phyloP scores from a whole-genome alignment of 92 coral and sea anemone species.

The Actinostola sp. region DNA sequence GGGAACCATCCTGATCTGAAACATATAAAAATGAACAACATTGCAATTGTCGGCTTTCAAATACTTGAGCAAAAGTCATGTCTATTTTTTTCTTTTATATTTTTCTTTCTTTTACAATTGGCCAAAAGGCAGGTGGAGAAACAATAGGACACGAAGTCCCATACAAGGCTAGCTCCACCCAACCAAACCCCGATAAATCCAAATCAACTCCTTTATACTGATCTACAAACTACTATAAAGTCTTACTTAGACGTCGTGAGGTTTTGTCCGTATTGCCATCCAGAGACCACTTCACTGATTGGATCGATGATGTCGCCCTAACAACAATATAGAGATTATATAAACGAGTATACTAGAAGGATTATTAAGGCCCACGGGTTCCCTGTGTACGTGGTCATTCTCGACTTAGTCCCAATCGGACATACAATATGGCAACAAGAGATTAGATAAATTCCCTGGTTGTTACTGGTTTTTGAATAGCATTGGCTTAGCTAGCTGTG shows the following conservation, averaged over 20 bases:
- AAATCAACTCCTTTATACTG: too few relatives aligned
- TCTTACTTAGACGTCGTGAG: slow-evolving; percentile 74
- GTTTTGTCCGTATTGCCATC: slow-evolving; percentile 99
- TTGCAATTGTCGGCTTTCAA: neutral
- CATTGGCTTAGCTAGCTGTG: too few relatives aligned
- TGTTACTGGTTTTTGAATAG: too few relatives aligned
- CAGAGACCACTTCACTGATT: slow-evolving; percentile 86
- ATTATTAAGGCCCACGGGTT: neutral
- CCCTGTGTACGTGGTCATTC: neutral
- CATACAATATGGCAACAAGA: too few relatives aligned
- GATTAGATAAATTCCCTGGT: too few relatives aligned
- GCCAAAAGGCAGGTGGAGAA: too few relatives aligned
- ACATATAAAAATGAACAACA: neutral
- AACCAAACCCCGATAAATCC: too few relatives aligned
- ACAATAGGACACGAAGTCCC: too few relatives aligned
- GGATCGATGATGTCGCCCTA: slow-evolving; percentile 92
- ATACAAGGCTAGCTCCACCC: too few relatives aligned
- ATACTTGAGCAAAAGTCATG: neutral
- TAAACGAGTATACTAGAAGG: neutral
- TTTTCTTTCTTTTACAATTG: too few relatives aligned
- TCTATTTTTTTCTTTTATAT: too few relatives aligned
- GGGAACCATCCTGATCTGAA: slow-evolving; percentile 91
- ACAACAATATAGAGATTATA: neutral
- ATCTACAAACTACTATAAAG: neutral
- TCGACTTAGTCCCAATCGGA: too few relatives aligned